phyloP scores from a whole-genome alignment of 2,113 vertebrate species.

The Salvelinus fontinalis region DNA sequence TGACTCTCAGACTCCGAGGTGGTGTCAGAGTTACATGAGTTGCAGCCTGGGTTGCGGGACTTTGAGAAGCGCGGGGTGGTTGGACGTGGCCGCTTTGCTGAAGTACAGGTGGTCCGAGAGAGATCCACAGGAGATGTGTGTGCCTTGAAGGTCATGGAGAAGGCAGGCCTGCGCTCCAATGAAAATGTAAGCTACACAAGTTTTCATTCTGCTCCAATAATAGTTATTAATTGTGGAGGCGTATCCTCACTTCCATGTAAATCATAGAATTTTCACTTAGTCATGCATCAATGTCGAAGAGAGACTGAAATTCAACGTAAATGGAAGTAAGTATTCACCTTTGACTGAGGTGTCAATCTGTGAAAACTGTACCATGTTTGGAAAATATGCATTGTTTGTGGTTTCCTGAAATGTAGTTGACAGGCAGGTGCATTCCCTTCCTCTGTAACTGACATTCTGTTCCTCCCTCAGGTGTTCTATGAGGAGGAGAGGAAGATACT shows the following conservation, averaged over 20 bases:
- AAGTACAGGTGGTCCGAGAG: slow-evolving; percentile 91
- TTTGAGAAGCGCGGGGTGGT: slow-evolving; percentile 87
- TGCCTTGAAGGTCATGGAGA: slow-evolving; percentile 95
- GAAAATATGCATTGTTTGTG: no score
- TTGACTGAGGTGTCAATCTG: no score
- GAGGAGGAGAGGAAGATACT: slow-evolving; percentile 89
- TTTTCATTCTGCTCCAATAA: background rate
- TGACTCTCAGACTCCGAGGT: slow-evolving; percentile 81
- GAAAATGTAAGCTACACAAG: slow-evolving; percentile 78
- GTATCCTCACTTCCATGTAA: no score
- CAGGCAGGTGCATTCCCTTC: no score
- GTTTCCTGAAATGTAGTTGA: no score
- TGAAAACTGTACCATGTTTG: no score
- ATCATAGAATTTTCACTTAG: no score
- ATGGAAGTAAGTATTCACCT: no score
- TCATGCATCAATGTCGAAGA: no score
- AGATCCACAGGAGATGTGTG: slow-evolving; percentile 86
- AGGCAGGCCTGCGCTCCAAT: slow-evolving; percentile 76
- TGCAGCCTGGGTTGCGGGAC: slow-evolving; percentile 84
- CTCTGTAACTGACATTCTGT: background rate
- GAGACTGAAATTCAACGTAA: no score
- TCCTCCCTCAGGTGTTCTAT: slow-evolving; percentile 78
- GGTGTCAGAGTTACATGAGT: slow-evolving; percentile 80
- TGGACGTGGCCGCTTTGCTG: slow-evolving; percentile 86
- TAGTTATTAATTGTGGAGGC: background rate